phyloP scores from a whole-genome alignment of 2,113 vertebrate species.

The Paedocypris sp. region DNA sequence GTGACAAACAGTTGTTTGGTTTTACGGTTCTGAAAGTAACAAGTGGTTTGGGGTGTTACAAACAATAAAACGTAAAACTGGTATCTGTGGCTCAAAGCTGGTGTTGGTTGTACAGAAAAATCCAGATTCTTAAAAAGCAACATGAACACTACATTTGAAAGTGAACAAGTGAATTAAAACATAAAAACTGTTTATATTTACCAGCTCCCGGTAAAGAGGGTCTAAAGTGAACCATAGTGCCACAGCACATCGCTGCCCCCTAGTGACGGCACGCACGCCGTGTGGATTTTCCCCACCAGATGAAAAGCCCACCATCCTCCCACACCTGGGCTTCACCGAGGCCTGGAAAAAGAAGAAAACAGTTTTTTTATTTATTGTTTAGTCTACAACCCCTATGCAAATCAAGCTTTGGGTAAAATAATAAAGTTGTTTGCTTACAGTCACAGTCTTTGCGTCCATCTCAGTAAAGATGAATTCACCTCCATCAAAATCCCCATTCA shows the following conservation, averaged over 20 bases:
- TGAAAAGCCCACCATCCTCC: constrained; percentile 90
- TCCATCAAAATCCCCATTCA: constrained; percentile 91
- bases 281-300: constrained; percentile 94
- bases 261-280: constrained; percentile 86
- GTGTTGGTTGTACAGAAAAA: neutral
- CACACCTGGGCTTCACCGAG: constrained; percentile 84
- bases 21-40: neutral
- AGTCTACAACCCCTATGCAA: no score
- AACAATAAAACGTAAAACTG: neutral
- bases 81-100: neutral
- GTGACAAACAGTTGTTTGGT: no score
- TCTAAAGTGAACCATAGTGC: constrained; percentile 93
- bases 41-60: constrained; percentile 2
- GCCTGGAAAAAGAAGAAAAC: constrained; percentile 58
- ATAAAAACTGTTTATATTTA: constrained; percentile 46
- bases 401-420: no score
- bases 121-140: neutral
- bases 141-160: neutral
- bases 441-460: constrained; percentile 94
- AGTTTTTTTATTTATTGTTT: neutral
- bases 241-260: constrained; percentile 83
- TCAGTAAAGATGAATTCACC: constrained; percentile 96
- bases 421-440: constrained; percentile 63
- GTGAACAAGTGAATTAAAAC: neutral
- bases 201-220: constrained; percentile 86